Evolutionary conservation across 1,140 invertebrate species (phyloP).

Genomic region (Scaptomyza pallida): DNA sequence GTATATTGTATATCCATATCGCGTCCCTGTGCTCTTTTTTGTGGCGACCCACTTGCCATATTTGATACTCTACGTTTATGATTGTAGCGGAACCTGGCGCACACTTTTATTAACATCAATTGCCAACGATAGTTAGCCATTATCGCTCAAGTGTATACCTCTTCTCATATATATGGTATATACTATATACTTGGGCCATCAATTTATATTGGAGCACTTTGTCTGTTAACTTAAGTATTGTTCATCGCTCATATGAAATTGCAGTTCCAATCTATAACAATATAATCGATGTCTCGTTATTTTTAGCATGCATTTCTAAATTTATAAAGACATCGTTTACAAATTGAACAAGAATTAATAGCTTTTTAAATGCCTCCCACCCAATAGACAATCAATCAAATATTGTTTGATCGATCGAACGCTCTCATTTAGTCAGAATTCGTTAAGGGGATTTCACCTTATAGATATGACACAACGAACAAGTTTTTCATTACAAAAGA

Average conservation of each 20-base stretch:
- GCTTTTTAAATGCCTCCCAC: background rate
- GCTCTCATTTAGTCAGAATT: too few species aligned
- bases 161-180: slow-evolving; percentile 16
- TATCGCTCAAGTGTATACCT: slow-evolving; percentile 53
- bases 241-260: slow-evolving; percentile 15
- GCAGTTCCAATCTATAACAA: background rate
- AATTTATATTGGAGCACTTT: slow-evolving; percentile 56
- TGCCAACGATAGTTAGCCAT: slow-evolving; percentile 52
- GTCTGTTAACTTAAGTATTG: background rate
- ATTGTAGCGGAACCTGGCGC: slow-evolving; percentile 62
- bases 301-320: slow-evolving; percentile 11
- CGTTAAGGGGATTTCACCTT: too few species aligned
- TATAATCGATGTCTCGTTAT: slow-evolving; percentile 22
- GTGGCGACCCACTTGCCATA: slow-evolving; percentile 30
- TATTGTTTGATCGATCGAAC: too few species aligned
- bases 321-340: slow-evolving; percentile 15
- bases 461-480: too few species aligned
- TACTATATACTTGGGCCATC: slow-evolving; percentile 39
- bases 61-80: slow-evolving; percentile 30
- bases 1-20: slow-evolving; percentile 28
- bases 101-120: slow-evolving; percentile 74
- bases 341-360: background rate
- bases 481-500: too few species aligned
- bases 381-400: background rate
- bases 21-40: slow-evolving; percentile 39